Percentiles rank a stretch among this genome's conserved stretches.
Evolutionary conservation across 1,140 invertebrate genomes (phyloP).

Genomic region (Drosophila bipectinata): DNA sequence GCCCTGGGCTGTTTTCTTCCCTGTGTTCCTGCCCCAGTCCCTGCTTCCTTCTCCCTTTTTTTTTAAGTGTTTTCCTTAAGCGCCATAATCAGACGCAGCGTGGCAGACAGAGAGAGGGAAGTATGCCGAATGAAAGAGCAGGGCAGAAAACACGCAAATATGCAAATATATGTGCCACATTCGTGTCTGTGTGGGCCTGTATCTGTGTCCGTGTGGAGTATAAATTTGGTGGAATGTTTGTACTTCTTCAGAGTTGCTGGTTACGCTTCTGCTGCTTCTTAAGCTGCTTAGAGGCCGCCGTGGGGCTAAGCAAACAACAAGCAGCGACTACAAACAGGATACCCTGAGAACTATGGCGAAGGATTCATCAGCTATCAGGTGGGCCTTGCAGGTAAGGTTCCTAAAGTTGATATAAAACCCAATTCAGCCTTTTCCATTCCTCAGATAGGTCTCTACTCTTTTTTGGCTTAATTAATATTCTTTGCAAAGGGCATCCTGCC

Average conservation of each 20-base stretch:
- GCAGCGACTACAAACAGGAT: slow-evolving; percentile 36
- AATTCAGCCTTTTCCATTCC: too few relatives aligned
- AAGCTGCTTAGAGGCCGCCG: slow-evolving; percentile 73
- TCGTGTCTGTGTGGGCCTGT: slow-evolving; percentile 44
- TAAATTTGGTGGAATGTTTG: slow-evolving; percentile 48
- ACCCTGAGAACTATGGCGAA: slow-evolving; percentile 37
- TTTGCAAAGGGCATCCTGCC: background rate
- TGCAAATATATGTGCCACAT: slow-evolving; percentile 64
- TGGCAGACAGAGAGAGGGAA: slow-evolving; percentile 15
- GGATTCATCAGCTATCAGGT: background rate
- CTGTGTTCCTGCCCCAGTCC: slow-evolving; percentile 2
- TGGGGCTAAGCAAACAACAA: slow-evolving; percentile 70
- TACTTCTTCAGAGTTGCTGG: slow-evolving; percentile 33
- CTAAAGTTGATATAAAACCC: background rate
- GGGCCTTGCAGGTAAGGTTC: background rate
- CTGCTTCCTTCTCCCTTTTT: slow-evolving; percentile 11
- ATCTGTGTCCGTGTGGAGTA: slow-evolving; percentile 31
- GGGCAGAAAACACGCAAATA: slow-evolving; percentile 72
- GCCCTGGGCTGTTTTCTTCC: slow-evolving; percentile 31
- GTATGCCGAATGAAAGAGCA: background rate
- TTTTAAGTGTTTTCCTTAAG: slow-evolving; percentile 82
- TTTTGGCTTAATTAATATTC: background rate
- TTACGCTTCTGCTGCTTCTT: slow-evolving; percentile 56
- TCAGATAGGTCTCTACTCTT: too few relatives aligned
- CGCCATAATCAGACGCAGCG: slow-evolving; percentile 80